Percentiles rank a stretch among this genome's conserved stretches.
Conservation (phyloP, 2,797 vertebrate genomes). For the Halcyon chelicuti region DNA sequence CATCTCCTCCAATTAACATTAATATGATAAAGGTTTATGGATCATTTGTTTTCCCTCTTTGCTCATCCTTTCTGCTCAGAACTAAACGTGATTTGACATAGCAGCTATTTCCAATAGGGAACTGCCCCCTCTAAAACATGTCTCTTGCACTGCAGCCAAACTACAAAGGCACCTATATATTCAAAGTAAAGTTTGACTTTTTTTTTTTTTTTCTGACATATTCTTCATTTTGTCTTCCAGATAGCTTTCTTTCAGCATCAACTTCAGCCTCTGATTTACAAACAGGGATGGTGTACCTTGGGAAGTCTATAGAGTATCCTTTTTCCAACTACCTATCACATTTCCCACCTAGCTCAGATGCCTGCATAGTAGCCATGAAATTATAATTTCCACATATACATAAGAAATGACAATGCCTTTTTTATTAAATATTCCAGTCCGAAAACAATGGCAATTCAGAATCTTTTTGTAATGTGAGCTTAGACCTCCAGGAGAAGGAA, state of each 20-base stretch:
- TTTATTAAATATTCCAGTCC: background rate
- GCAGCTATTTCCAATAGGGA: background rate
- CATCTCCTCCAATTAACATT: background rate
- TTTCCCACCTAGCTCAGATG: background rate
- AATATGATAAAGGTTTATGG: background rate
- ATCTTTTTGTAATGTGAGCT: background rate
- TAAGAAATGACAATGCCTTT: background rate
- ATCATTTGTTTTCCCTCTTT: constrained; percentile 24
- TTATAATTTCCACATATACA: background rate
- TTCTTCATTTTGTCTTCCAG: background rate
- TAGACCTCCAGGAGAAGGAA: background rate
- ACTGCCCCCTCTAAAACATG: background rate
- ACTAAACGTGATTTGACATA: background rate
- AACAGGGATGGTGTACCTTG: background rate
- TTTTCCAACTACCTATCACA: background rate
- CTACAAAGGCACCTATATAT: background rate
- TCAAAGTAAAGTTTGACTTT: background rate
- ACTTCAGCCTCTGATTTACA: background rate
- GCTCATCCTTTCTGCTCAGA: background rate
- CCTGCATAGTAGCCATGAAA: background rate
- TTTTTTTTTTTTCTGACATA: background rate
- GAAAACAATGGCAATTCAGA: background rate
- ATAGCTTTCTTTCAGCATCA: background rate
- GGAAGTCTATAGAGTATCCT: background rate
- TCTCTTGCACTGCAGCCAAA: background rate